Evolutionary conservation across 2,797 vertebrate genomes (phyloP), one percentile per base, ranked within the genome.

Genomic region (Taeniopygia guttata): DNA sequence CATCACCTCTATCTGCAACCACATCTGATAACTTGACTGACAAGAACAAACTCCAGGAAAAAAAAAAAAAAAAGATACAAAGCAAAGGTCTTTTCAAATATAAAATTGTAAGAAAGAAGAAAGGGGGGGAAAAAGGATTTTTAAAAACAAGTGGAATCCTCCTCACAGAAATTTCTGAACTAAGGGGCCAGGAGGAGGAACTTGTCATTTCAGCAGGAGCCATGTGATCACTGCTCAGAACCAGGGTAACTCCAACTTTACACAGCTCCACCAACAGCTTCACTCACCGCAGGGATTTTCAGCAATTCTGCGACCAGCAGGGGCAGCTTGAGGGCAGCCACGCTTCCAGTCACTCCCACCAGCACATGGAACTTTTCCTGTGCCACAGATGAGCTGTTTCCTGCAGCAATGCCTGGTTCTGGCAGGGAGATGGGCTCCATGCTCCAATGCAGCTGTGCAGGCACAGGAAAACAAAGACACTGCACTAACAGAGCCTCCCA

Each of bases 331-430:
- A 99, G 96, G 14, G 99, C 98, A 62, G 99, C 99, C 5, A 99
- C 99, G 0, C 99, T 99, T 32, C 99, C 99, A 1, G 99, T 99
- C 42, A 99, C 99, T 7, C 98, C 99, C 51, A 99, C 94, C 8
- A 99, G 98, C 42, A 99, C 94, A 5, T 3, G 95, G 62, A 43
- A 55, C 1, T 27, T 95, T 43, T 70, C 88, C 70, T 7, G 56
- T 0, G 9, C 22, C 51, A 22, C 4, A 0, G 70, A 4, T 1
- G 64, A 90, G 70, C 38, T 64, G 9, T 11, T 26, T 14, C 25
- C 58, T 40, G 52, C 49, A 38, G 82, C 16, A 70, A 34, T 7
- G 8, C 19, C 55, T 10, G 79, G 16, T 7, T 93, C 91, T 76
- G 95, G 48, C 3, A 2, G 49, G 2, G 19, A 7, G 19, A 12